phyloP scores from a whole-genome alignment of 2,797 vertebrate species.

The Morus bassanus region DNA sequence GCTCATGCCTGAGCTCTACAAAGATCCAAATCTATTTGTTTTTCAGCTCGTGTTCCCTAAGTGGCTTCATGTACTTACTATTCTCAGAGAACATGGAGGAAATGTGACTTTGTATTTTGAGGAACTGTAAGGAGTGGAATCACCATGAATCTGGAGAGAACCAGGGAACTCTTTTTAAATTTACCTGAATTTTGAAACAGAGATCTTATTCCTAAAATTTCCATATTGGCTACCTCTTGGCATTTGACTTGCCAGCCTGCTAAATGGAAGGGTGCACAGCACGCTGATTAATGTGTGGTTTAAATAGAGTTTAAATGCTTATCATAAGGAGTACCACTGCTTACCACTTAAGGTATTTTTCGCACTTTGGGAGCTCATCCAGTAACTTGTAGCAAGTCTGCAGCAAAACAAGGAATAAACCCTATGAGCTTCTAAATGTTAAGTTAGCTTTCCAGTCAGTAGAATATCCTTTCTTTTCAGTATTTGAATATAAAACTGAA shows the following conservation, averaged over 20 bases:
- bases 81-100: not conserved
- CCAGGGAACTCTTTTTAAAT: not conserved
- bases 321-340: not conserved
- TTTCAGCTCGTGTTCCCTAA: not conserved
- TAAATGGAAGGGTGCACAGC: not conserved
- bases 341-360: not conserved
- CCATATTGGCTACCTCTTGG: not conserved
- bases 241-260: not conserved
- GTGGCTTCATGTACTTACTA: not conserved
- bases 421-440: not conserved
- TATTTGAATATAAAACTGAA: not conserved
- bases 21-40: not conserved
- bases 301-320: not conserved
- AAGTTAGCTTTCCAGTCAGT: not conserved
- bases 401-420: not conserved
- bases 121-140: not conserved
- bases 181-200: not conserved
- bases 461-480: not conserved
- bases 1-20: not conserved
- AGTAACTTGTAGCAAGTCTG: not conserved
- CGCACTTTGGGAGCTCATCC: not conserved
- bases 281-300: not conserved
- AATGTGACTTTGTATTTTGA: not conserved
- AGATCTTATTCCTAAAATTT: not conserved
- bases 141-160: not conserved